Conservation (phyloP, 2,797 vertebrate species). For the Agapornis canus region DNA sequence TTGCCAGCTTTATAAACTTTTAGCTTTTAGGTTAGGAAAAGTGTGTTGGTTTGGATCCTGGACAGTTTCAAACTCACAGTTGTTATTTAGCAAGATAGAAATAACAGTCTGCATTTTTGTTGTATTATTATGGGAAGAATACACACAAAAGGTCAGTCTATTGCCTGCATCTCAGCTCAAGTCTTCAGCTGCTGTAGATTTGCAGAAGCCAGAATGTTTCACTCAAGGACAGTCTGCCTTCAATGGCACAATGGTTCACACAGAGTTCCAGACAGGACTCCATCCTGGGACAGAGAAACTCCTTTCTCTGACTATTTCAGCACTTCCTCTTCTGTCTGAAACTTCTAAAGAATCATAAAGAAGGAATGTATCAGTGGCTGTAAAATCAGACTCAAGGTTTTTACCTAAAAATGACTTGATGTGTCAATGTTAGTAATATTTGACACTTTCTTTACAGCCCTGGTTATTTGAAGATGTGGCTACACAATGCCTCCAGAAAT, state of each 20-base stretch:
- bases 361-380: constrained; percentile 57
- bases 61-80: constrained; percentile 1
- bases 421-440: constrained; percentile 13
- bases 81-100: constrained; percentile 33
- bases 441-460: neutral
- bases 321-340: constrained; percentile 67
- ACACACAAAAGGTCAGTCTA: constrained; percentile 33
- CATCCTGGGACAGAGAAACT: constrained; percentile 2
- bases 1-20: neutral
- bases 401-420: constrained; percentile 38
- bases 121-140: constrained; percentile 36
- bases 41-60: neutral
- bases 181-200: constrained; percentile 11
- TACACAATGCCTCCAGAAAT: neutral
- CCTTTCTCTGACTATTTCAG: constrained; percentile 47
- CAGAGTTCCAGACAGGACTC: constrained; percentile 30
- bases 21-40: neutral
- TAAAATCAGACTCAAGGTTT: constrained; percentile 52
- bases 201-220: constrained; percentile 27
- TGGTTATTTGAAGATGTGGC: neutral
- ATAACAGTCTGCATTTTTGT: constrained; percentile 45
- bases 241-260: neutral
- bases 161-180: constrained; percentile 20
- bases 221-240: neutral
- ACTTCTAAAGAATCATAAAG: constrained; percentile 59